Conservation (phyloP, 2,113 vertebrate genomes). For the Tenebrosternarchus preto region DNA sequence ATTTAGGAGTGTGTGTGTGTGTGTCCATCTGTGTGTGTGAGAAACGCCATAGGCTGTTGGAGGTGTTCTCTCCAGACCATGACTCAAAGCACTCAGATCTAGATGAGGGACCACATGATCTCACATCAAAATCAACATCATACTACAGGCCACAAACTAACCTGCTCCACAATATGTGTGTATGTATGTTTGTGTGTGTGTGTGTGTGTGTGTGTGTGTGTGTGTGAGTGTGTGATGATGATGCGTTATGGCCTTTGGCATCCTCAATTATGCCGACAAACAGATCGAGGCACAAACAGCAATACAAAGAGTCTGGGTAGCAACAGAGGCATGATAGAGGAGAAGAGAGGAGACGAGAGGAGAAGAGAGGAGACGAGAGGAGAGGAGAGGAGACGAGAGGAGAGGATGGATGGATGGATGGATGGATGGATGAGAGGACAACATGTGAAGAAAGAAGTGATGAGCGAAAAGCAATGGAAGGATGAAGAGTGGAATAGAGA, state of each 20-base stretch:
- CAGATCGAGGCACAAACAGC: constrained; percentile 25
- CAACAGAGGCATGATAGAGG: not conserved
- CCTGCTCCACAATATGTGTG: not conserved
- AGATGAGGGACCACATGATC: not conserved
- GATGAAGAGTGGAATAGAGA: not conserved
- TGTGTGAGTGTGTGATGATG: constrained; percentile 51
- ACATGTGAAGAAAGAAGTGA: not conserved
- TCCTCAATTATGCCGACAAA: constrained; percentile 42
- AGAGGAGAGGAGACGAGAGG: not conserved
- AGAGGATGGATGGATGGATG: not conserved
- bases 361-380: not conserved
- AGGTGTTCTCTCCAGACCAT: not conserved
- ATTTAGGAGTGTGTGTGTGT: not conserved
- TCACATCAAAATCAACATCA: constrained; percentile 18
- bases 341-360: not conserved
- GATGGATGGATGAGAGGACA: too few species aligned
- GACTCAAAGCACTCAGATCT: constrained; percentile 25
- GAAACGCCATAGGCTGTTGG: not conserved
- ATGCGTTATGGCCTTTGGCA: constrained; percentile 42
- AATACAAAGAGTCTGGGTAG: not conserved
- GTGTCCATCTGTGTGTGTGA: not conserved
- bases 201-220: constrained; percentile 20
- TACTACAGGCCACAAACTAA: constrained; percentile 11
- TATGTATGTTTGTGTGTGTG: constrained; percentile 6
- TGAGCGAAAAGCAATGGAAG: not conserved